These are phyloP conservation scores for Hyposoter didymator DNA, from an alignment of 2,888 invertebrate species.

Conservation along the genomic window DNA sequence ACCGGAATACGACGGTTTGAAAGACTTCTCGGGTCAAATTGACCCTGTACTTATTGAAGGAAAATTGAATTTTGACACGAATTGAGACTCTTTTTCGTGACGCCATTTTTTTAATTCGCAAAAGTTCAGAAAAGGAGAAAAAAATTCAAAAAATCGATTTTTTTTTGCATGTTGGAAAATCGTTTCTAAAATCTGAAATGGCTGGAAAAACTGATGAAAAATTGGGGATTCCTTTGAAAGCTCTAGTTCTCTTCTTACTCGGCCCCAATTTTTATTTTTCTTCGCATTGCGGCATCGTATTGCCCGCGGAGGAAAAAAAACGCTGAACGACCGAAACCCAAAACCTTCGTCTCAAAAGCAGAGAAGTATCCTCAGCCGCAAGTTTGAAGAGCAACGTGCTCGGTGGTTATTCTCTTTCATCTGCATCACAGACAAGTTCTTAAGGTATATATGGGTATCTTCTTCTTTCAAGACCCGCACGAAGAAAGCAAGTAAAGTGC, in stretches of 20 bases:
- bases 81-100: no score
- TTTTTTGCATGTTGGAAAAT: neutral
- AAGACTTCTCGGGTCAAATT: no score
- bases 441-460: slow-evolving; percentile 22
- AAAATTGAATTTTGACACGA: no score
- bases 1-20: no score
- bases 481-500: slow-evolving; percentile 29
- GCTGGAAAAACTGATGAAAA: neutral
- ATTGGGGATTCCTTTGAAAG: neutral
- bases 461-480: slow-evolving; percentile 45
- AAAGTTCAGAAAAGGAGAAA: neutral
- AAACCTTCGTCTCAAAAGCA: slow-evolving; percentile 22
- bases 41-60: no score
- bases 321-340: slow-evolving; percentile 26
- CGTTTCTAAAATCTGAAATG: no score
- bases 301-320: slow-evolving; percentile 23
- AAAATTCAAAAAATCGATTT: neutral
- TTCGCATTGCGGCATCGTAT: slow-evolving; percentile 15
- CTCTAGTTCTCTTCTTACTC: slow-evolving; percentile 14
- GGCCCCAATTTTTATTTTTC: neutral
- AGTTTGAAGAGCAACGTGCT: slow-evolving; percentile 33
- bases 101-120: neutral
- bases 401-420: slow-evolving; percentile 18
- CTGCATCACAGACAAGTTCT: slow-evolving; percentile 27
- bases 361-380: slow-evolving; percentile 5